Base-by-base conservation (phyloP, 35 echinoderm and acorn worm genomes). In the Lytechinus pictus region DNA sequence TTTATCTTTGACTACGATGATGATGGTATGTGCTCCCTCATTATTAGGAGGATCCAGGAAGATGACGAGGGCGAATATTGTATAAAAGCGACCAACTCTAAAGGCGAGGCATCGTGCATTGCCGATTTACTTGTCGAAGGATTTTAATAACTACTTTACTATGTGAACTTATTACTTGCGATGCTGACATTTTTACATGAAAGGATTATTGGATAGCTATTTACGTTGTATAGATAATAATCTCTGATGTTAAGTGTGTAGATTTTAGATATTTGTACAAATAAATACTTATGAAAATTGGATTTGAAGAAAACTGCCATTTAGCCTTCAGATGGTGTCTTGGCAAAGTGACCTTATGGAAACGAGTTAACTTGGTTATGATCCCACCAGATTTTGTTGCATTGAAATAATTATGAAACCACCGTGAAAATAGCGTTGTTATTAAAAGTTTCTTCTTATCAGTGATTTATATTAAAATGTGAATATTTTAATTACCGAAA, bases 21-120 rank as follows among this genome's bases (percentile, higher is more conserved):
- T 56, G 95, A 96, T 95, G 98, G 98, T 19, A 54, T 61, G 27
- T 98, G 87, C 55, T 98, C 97, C 12, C 94, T 99, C 9, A 98
- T 97, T 52, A 98, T 99, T 57, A 96, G 93, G 27, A 97, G 97
- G 87, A 96, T 96, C 3, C 61, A 95, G 3, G 98, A 98, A 57
- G 96, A 98, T 89, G 98, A 99, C 53, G 98, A 99, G 87, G 98
- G 95, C 4, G 98, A 99, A 61, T 99, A 99, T 61, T 96, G 95
- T 12, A 95, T 99, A 6, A 97, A 97, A n/a, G 98, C 97, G 3
- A 96, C 94, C 24, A 99, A 98, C 79, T 90, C 58, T 57, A 96
- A 95, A 27, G 98, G 98, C 0, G 95, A 98, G 52, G 95, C 97
- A 9, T 95, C 95, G 0, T 98, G 98, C 60, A 94, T 96, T 6